Conservation (phyloP, 2,113 vertebrate species). For the Malurus melanocephalus region DNA sequence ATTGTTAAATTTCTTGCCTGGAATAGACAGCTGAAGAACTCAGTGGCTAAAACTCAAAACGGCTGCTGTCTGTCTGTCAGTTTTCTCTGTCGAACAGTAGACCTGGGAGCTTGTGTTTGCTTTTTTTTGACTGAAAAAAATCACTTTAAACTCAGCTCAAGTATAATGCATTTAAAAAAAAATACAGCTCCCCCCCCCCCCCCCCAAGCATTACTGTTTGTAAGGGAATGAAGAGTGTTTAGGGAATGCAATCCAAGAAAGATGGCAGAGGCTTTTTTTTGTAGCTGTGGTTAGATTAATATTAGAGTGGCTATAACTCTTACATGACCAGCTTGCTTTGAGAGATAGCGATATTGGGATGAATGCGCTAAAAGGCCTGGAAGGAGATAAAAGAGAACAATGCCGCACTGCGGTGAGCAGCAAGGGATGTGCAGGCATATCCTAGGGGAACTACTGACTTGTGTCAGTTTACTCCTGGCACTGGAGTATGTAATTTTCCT, state of each 20-base stretch:
- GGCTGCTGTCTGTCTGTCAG: not conserved
- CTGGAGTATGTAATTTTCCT: not conserved
- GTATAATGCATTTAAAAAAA: not conserved
- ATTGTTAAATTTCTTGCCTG: not conserved
- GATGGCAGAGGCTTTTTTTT: not conserved
- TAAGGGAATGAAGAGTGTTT: not conserved
- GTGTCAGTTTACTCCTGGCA: not conserved
- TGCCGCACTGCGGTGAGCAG: not conserved
- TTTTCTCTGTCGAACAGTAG: not conserved
- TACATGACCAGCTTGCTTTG: not conserved
- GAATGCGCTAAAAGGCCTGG: not conserved
- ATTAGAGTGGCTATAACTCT: not conserved
- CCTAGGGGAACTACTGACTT: not conserved
- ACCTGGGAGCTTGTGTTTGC: not conserved
- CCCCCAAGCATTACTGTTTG: not conserved
- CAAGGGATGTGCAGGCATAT: not conserved
- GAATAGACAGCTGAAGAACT: not conserved
- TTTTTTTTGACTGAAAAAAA: not conserved
- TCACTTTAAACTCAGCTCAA: not conserved
- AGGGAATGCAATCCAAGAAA: not conserved
- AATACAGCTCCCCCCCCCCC: fast-evolving
- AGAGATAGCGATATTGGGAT: not conserved
- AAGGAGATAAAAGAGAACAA: not conserved
- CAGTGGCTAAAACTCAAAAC: not conserved
- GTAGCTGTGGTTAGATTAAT: not conserved